Base-by-base conservation (phyloP, 35 echinoderm and acorn worm species). In the Apostichopus californicus region DNA sequence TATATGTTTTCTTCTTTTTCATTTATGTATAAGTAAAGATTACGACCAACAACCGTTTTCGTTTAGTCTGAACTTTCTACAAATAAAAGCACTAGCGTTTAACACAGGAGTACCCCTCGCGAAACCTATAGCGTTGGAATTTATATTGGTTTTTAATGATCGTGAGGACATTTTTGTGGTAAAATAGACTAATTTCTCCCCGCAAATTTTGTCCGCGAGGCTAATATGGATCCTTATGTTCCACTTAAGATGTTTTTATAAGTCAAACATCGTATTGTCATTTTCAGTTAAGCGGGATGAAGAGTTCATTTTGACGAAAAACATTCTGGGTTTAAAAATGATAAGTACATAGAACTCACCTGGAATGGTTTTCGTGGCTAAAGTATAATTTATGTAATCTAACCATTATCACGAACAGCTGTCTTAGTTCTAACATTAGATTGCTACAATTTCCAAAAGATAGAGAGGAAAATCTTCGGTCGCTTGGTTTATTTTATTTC, bases 91-190 rank as follows among this genome's bases (percentile, higher is more conserved):
- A 68, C 17, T 68, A 68, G 11, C 64, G 18, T 18, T 18, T 68
- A 68, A 68, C 18, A 68, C 64, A 68, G 11, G 8, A 18, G 64
- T 11, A 11, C 2, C 15, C 64, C 64, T 18, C 64, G 64, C 13
- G 64, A 46, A 46, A 68, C 64, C 64, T 68, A 68, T 68, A 68
- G 64, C 11, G 64, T 68, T 68, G 64, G 64, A 68, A 68, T 68
- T 68, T 68, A 68, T 68, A 68, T 68, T 68, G 64, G 64, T 68
- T 68, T 68, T 68, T 68, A 68, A 68, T 68, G 64, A 68, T 68
- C 64, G 18, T 11, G 9, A 18, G 18, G 64, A 68, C 64, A 68
- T 68, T 14, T 68, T 68, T 68, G 64, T 68, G 64, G 64, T 68
- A 18, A 18, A 68, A 68, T 14, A 1, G 64, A 14, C 11, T 68